These are phyloP conservation scores for Magallana gigas DNA, from an alignment of 1,140 invertebrate species.

Conservation along the genomic window DNA sequence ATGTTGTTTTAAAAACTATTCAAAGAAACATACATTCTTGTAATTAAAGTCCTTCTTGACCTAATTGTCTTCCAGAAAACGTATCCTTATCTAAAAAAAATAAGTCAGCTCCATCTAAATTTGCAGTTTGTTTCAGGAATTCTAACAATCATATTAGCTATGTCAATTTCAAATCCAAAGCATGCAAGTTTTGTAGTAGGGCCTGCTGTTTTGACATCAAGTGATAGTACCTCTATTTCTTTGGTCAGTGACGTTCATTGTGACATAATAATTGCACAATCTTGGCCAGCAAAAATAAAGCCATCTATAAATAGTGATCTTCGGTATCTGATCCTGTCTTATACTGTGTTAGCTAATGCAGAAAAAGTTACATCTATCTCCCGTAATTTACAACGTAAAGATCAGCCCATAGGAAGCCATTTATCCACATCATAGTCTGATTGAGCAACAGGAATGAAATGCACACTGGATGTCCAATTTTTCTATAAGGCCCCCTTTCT, in stretches of 20 bases:
- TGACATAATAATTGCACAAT: neutral
- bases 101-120: neutral
- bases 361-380: constrained; percentile 40
- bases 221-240: constrained; percentile 31
- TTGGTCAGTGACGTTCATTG: neutral
- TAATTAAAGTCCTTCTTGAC: constrained; percentile 41
- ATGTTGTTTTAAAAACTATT: neutral
- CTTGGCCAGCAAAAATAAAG: neutral
- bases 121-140: constrained; percentile 39
- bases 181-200: constrained; percentile 38
- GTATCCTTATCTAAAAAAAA: constrained; percentile 1
- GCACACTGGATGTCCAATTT: constrained; percentile 48
- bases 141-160: constrained; percentile 1
- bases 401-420: constrained; percentile 43
- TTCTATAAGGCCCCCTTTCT: neutral
- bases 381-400: constrained; percentile 41
- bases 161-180: constrained; percentile 49
- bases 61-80: constrained; percentile 32
- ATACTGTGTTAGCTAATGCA: constrained; percentile 9
- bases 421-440: constrained; percentile 51
- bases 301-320: neutral
- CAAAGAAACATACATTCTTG: constrained; percentile 41
- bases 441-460: constrained; percentile 43
- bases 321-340: neutral
- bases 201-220: constrained; percentile 39